Evolutionary conservation across 2,113 vertebrate species (phyloP), one percentile per base, ranked within the genome.

Genomic region (Pelmatolapia mariae): DNA sequence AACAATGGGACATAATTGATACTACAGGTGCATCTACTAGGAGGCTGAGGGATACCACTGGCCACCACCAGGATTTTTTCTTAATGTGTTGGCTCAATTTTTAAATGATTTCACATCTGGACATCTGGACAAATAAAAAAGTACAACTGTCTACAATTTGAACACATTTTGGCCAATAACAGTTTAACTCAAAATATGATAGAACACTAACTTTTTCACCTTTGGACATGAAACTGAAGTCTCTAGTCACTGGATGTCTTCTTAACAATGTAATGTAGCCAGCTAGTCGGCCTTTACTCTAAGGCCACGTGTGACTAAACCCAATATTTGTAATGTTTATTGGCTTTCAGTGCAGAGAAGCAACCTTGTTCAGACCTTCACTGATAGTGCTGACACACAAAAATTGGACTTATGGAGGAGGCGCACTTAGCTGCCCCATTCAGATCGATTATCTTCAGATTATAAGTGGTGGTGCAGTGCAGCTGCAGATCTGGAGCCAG

Each of bases 301-400:
- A 63, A 81, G 83, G 83, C 79, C 56, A 4, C 31, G 4, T 18
- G 56, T 57, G 26, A 31, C 24, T 78, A 50, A 47, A 31, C 26
- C 43, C 43, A 78, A 16, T 9, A 10, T 83, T 12, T 83, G 33
- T 36, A 7, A 4, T 68, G 66, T 63, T 80, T 59, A 57, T 50
- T 18, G 36, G 45, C 19, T 36, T 10, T 38, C 18, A 71, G 8
- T 54, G 26, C 71, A 83, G 52, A 45, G 57, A 33, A 43, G 13
- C 29, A 81, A 83, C 83, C 73, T 89, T 59, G 50, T 53, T 61
- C 40, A 68, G 80, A 89, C 86, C 88, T 88, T 82, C 86, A 86
- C 87, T n/a, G 26, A 57, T 13, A 26, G 80, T 36, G 80, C 40
- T 10, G 52, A 76, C 71, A 86, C 40, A 40, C 52, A 81, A 84